Conservation (phyloP, 1,140 invertebrate species). For the Halesus radiatus region DNA sequence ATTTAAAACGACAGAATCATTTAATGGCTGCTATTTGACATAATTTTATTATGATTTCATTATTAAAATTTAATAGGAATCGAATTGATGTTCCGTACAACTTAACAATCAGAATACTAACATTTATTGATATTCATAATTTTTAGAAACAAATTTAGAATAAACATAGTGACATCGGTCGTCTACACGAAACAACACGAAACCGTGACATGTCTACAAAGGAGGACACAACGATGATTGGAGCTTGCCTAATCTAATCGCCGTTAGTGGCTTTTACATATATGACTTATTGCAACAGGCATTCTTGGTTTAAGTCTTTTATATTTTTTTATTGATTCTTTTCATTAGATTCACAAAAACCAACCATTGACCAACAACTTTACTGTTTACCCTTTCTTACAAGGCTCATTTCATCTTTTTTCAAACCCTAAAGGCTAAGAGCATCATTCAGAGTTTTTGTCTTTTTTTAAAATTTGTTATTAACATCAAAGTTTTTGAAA, state of each 20-base stretch:
- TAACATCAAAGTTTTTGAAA: constrained; percentile 6
- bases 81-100: constrained; percentile 4
- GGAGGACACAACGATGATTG: constrained; percentile 12
- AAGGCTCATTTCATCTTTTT: constrained; percentile 9
- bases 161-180: constrained; percentile 4
- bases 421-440: constrained; percentile 12
- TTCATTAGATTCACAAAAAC: constrained; percentile 7
- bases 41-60: too few relatives aligned
- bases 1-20: too few relatives aligned
- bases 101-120: neutral
- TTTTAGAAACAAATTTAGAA: constrained; percentile 18
- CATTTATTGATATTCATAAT: neutral
- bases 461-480: constrained; percentile 8
- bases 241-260: constrained; percentile 19
- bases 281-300: constrained; percentile 48
- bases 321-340: constrained; percentile 47
- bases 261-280: constrained; percentile 1
- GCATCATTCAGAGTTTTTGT: constrained; percentile 28
- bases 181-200: neutral
- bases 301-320: constrained; percentile 51
- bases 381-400: constrained; percentile 21
- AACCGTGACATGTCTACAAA: neutral
- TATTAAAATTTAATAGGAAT: constrained; percentile 3
- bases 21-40: too few relatives aligned
- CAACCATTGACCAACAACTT: constrained; percentile 27